Percentiles rank a stretch among this genome's conserved stretches.
These are phyloP conservation scores for Lycia hirtaria DNA, from an alignment of 2,888 invertebrate genomes.

Conservation along the genomic window DNA sequence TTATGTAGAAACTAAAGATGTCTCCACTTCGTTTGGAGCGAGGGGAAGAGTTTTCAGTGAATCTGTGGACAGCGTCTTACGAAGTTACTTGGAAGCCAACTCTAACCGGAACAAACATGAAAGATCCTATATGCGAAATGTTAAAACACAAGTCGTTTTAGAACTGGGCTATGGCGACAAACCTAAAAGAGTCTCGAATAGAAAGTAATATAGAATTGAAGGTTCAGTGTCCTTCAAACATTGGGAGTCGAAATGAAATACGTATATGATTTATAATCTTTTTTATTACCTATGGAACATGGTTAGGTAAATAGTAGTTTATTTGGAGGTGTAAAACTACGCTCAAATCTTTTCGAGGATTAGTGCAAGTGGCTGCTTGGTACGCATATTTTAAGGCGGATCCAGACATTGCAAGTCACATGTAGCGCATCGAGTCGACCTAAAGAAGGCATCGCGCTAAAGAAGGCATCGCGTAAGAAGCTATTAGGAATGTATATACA, in stretches of 20 bases:
- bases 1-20: background rate
- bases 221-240: background rate
- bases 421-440: too few species aligned
- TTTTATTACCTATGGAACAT: background rate
- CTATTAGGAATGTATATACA: too few species aligned
- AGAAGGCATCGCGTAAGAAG: too few species aligned
- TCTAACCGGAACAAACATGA: background rate
- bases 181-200: background rate
- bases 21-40: background rate
- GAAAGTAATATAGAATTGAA: background rate
- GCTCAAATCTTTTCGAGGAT: too few species aligned
- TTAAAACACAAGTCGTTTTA: slow-evolving; percentile 1
- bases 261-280: background rate
- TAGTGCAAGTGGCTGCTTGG: too few species aligned
- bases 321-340: background rate
- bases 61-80: slow-evolving; percentile 16
- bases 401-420: too few species aligned
- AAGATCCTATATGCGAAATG: background rate
- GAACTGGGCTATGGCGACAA: slow-evolving; percentile 10
- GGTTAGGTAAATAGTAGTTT: background rate
- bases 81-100: background rate
- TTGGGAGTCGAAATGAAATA: background rate
- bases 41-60: background rate
- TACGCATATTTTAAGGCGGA: too few species aligned
- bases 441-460: too few species aligned